These are phyloP conservation scores for Agraylea sexmaculata DNA, from an alignment of 1,140 invertebrate species.

Conservation along the genomic window DNA sequence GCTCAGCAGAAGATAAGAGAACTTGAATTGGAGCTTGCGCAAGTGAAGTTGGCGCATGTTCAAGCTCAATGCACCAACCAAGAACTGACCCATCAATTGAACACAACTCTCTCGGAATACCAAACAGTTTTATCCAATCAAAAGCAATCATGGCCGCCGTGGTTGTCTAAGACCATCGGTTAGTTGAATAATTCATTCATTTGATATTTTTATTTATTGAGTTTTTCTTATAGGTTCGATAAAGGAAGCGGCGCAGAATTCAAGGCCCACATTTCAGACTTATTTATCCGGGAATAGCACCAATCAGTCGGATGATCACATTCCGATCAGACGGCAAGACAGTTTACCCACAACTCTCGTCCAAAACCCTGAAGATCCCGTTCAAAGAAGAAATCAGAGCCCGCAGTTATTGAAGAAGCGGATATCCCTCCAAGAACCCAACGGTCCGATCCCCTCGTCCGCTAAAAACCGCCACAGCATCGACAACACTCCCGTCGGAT, in stretches of 20 bases:
- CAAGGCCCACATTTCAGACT: conserved; percentile 36
- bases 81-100: conserved; percentile 88
- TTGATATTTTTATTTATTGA: not conserved
- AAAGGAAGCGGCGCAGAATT: conserved; percentile 48
- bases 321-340: conserved; percentile 14
- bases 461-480: too few species aligned
- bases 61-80: conserved; percentile 95
- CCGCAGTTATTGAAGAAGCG: too few species aligned
- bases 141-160: conserved; percentile 68
- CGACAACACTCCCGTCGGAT: too few species aligned
- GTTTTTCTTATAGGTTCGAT: conserved; percentile 36
- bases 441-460: too few species aligned
- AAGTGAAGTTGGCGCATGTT: conserved; percentile 92
- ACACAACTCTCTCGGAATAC: conserved; percentile 68
- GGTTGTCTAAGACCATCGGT: conserved; percentile 80
- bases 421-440: too few species aligned
- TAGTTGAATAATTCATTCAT: conserved; percentile 12
- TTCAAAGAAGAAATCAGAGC: too few species aligned
- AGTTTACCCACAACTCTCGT: conserved; percentile 22
- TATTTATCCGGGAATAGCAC: conserved; percentile 27
- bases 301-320: conserved; percentile 27
- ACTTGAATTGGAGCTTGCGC: conserved; percentile 88
- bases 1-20: conserved; percentile 67
- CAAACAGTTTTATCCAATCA: conserved; percentile 55
- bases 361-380: too few species aligned